A percentile compares a stretch with the other conserved stretches of the same genome.
phyloP scores from a whole-genome alignment of 2,113 vertebrate species.

The Erinaceus europaeus region DNA sequence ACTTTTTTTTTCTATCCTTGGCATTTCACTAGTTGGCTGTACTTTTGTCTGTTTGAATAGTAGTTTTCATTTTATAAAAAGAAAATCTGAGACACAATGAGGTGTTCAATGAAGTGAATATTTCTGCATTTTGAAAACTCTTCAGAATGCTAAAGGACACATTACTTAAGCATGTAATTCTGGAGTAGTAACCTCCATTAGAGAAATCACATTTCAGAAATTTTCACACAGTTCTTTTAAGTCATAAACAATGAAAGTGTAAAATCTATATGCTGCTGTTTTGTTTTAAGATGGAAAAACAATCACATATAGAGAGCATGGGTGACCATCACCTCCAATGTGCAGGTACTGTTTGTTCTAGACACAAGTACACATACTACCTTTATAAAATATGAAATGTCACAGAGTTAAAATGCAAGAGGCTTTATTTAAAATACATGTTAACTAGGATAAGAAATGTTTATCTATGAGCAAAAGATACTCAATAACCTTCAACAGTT shows the following conservation, averaged over 20 bases:
- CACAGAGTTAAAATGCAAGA: neutral
- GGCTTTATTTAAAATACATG: neutral
- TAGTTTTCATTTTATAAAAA: slow-evolving; percentile 42
- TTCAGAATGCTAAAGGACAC: neutral
- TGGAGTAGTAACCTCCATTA: neutral
- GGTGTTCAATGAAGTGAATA: slow-evolving; percentile 17
- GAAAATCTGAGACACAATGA: neutral
- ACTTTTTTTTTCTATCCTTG: neutral
- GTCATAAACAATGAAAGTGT: neutral
- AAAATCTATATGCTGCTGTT: neutral
- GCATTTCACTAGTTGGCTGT: slow-evolving; percentile 21
- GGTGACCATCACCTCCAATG: neutral
- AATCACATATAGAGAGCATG: neutral
- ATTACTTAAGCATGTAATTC: slow-evolving; percentile 31
- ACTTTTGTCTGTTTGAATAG: slow-evolving; percentile 12
- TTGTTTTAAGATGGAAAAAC: neutral
- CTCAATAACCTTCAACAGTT: neutral
- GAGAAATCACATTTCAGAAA: neutral
- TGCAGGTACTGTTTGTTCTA: neutral
- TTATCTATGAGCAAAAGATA: neutral
- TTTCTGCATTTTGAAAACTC: slow-evolving; percentile 15
- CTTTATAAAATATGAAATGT: neutral
- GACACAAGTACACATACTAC: neutral
- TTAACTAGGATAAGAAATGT: neutral
- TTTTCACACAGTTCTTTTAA: slow-evolving; percentile 33